A percentile compares a stretch with the other conserved stretches of the same genome.
These are phyloP conservation scores for Lagodon rhomboides DNA, from an alignment of 2,797 vertebrate genomes.

Conservation along the genomic window DNA sequence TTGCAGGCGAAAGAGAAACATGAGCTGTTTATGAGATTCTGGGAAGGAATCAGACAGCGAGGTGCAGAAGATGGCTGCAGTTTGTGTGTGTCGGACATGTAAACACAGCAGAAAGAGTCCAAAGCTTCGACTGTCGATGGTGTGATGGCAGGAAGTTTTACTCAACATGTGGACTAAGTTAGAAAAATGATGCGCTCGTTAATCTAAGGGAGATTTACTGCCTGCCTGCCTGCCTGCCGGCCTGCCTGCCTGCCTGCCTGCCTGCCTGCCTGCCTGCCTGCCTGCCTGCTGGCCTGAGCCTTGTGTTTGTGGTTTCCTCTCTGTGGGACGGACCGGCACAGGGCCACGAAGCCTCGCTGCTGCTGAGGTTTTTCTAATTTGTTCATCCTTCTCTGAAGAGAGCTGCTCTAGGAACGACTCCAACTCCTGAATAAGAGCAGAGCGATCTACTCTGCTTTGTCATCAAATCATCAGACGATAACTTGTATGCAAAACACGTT, in stretches of 20 bases:
- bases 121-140: conserved; percentile 59
- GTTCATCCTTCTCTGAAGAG: conserved; percentile 43
- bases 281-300: conserved; percentile 13
- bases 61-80: conserved; percentile 34
- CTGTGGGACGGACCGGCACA: conserved; percentile 29
- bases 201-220: conserved; percentile 30
- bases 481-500: background rate
- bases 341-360: conserved; percentile 31
- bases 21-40: conserved; percentile 20
- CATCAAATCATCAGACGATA: background rate
- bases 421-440: background rate
- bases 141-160: conserved; percentile 21
- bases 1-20: conserved; percentile 31
- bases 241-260: conserved; percentile 32
- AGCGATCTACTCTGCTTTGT: too few species aligned
- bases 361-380: conserved; percentile 50
- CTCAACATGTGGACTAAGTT: conserved; percentile 16
- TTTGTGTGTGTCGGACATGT: conserved; percentile 46
- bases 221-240: too few species aligned
- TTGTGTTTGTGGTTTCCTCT: conserved; percentile 43
- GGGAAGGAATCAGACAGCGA: conserved; percentile 8
- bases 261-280: background rate
- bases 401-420: conserved; percentile 37
- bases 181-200: conserved; percentile 57
- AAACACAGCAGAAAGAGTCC: conserved; percentile 50